Conservation (phyloP, 2,113 vertebrate genomes). For the Cervus canadensis region DNA sequence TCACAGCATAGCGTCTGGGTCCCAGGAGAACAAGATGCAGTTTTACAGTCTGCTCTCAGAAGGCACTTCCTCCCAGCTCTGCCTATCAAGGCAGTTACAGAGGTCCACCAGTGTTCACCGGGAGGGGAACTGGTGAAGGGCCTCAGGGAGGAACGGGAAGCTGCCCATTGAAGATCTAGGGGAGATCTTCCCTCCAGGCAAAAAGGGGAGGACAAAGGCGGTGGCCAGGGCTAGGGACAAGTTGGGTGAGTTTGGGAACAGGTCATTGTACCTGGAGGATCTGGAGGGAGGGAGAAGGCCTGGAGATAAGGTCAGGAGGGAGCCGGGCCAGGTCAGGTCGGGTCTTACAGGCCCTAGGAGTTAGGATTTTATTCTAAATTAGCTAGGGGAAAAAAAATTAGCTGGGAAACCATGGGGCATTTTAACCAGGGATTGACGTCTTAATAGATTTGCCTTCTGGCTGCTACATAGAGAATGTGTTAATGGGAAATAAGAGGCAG, state of each 20-base stretch:
- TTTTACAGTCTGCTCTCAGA: background rate
- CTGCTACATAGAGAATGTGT: background rate
- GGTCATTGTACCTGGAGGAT: background rate
- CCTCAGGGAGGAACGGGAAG: background rate
- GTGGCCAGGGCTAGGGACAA: background rate
- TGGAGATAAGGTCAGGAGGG: background rate
- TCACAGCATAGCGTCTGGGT: background rate
- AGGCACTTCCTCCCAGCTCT: background rate
- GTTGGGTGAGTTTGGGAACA: background rate
- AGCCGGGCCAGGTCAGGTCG: rapidly evolving
- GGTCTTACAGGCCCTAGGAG: rapidly evolving
- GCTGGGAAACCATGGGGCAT: background rate
- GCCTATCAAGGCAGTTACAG: background rate
- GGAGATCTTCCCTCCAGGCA: background rate
- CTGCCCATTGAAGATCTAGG: background rate
- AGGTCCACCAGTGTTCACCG: background rate
- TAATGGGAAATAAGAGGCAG: background rate
- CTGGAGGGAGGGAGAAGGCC: background rate
- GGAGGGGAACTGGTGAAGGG: rapidly evolving
- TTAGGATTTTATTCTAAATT: background rate
- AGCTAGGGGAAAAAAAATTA: background rate
- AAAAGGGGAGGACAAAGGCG: background rate
- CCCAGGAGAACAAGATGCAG: background rate
- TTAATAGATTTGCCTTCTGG: background rate
- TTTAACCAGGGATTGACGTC: background rate